Evolutionary conservation across 2,888 invertebrate genomes (phyloP), one percentile per base, ranked within the genome.

Genomic region (Fabriciana adippe): DNA sequence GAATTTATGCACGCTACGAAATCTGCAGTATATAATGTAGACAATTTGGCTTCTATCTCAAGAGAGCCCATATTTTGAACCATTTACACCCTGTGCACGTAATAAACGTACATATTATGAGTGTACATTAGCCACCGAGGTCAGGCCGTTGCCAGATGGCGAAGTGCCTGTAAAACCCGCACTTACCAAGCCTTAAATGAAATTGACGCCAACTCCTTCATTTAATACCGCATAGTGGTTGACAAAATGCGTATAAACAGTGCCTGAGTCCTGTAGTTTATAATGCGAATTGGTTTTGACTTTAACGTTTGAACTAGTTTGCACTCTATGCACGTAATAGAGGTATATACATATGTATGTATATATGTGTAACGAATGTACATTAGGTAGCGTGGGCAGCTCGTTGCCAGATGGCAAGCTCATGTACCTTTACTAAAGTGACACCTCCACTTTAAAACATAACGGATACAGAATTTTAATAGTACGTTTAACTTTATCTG

Each of bases 51-150:
- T 68, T 63, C 62, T 68, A 63, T 47, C 55, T 68, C 55, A 51
- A 64, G 68, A 68, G 59, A 64, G 69, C 64, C 64, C 67, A 73
- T 71, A 73, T 73, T 71, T 68, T 59, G 59, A 56, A 62, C 45
- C 73, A 73, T 73, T 71, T 69, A 64, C 73, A 69, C 69, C 62
- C 69, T 57, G 55, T 69, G 66, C 71, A 71, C 71, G 71, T 71
- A 71, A 68, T 73, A 71, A 66, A 65, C 71, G 69, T 73, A 66
- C 67, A 57, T 67, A 69, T 71, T 61, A 70, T 70, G 69, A 63
- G 71, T 67, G 64, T 72, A 71, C 70, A 72, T 73, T 73, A 72
- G 70, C 69, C 64, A 69, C 64, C 57, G 69, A 71, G 70, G 71
- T 69, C 66, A 71, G 66, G 53, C 64, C 60, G 35, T 54, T 62